phyloP scores from a whole-genome alignment of 2,888 invertebrate genomes.

The Cataglyphis albicans region DNA sequence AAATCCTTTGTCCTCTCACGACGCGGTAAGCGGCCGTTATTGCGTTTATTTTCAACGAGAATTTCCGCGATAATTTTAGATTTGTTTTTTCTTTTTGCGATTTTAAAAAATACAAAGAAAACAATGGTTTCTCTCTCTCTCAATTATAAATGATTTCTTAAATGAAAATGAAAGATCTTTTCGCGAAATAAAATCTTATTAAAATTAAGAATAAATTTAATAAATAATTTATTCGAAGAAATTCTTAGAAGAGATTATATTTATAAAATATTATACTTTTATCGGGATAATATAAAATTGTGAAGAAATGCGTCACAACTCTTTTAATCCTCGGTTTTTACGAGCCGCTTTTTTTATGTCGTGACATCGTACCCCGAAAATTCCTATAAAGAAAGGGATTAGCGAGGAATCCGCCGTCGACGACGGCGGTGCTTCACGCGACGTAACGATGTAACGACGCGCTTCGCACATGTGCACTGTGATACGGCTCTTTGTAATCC shows the following conservation, averaged over 20 bases:
- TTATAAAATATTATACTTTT: neutral
- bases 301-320: conserved; percentile 1
- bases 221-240: neutral
- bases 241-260: neutral
- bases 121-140: too few species aligned
- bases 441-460: conserved; percentile 25
- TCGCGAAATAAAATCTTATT: neutral
- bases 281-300: neutral
- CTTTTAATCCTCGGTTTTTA: neutral
- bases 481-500: conserved; percentile 72
- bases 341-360: neutral
- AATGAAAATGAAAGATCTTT: neutral
- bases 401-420: conserved; percentile 8
- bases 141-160: neutral
- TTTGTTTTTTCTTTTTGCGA: neutral
- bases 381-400: conserved; percentile 47
- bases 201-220: neutral
- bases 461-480: conserved; percentile 66
- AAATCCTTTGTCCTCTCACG: neutral
- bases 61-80: neutral
- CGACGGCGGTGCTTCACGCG: conserved; percentile 6
- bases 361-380: conserved; percentile 33
- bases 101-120: neutral
- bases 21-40: neutral
- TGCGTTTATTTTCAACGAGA: neutral